Conservation (phyloP, 2,797 vertebrate species). For the Poecilia picta region DNA sequence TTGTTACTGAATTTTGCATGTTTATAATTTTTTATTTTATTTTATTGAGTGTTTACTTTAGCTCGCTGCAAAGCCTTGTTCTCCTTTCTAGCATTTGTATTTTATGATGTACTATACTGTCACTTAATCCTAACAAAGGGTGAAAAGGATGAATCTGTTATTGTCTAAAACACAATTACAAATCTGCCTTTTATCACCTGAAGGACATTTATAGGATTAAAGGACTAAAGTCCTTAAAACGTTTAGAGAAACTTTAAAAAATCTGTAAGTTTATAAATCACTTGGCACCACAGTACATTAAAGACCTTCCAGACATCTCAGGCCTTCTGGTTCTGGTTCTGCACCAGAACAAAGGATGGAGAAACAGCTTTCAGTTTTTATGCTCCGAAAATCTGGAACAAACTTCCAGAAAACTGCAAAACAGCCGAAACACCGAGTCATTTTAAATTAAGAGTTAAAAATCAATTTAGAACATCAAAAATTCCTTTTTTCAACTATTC, state of each 20-base stretch:
- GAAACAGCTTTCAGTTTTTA: no score
- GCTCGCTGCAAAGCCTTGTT: background rate
- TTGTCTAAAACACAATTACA: background rate
- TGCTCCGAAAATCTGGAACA: background rate
- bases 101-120: background rate
- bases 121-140: background rate
- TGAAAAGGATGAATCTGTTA: background rate
- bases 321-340: no score
- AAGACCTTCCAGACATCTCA: no score
- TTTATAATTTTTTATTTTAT: background rate
- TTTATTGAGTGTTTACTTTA: background rate
- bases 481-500: no score
- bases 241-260: background rate
- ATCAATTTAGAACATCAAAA: no score
- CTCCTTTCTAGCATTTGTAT: background rate
- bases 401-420: background rate
- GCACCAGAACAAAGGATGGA: no score
- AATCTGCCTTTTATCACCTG: background rate
- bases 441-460: no score
- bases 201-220: background rate
- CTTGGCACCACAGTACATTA: no score
- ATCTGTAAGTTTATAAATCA: no score
- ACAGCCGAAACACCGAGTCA: background rate
- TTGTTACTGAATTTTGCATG: background rate
- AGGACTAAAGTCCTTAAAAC: background rate